Percentiles rank a stretch among this genome's conserved stretches.
These are phyloP conservation scores for Clistopyga incitator DNA, from an alignment of 2,888 invertebrate species.

Conservation along the genomic window DNA sequence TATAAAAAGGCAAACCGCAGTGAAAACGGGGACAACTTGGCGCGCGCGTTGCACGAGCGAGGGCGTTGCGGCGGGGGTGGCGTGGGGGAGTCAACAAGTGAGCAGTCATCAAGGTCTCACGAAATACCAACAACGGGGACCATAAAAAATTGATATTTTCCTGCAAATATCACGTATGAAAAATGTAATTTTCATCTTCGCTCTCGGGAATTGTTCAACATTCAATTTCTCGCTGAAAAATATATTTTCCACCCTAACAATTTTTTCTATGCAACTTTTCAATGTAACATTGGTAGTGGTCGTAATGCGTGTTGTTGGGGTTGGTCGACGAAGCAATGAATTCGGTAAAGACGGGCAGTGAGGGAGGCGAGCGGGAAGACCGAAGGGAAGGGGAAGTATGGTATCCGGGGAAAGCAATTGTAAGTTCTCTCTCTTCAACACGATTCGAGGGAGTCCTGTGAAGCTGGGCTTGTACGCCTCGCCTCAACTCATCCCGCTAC, in stretches of 20 bases:
- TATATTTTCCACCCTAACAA: background rate
- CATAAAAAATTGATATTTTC: background rate
- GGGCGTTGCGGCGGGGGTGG: background rate
- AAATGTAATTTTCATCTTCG: no score
- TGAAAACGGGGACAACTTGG: constrained; percentile 1
- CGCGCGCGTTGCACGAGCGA: background rate
- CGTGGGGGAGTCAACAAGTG: constrained; percentile 10
- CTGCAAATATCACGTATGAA: no score
- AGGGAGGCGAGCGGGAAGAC: constrained; percentile 9
- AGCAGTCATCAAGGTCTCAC: constrained; percentile 4
- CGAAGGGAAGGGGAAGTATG: constrained; percentile 37
- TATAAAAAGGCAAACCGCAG: background rate
- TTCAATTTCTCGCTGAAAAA: background rate
- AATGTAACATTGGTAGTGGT: no score
- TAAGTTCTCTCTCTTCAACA: constrained; percentile 66
- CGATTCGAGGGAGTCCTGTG: constrained; percentile 53
- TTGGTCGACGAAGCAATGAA: constrained; percentile 30
- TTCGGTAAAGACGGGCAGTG: constrained; percentile 10
- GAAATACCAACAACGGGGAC: background rate
- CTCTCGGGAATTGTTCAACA: background rate
- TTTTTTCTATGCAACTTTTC: background rate
- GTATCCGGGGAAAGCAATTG: constrained; percentile 64
- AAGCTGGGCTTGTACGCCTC: constrained; percentile 61
- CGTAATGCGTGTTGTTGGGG: constrained; percentile 15
- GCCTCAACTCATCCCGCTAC: constrained; percentile 50